phyloP scores from a whole-genome alignment of 2,113 vertebrate species.

The Nematolebias whitei region DNA sequence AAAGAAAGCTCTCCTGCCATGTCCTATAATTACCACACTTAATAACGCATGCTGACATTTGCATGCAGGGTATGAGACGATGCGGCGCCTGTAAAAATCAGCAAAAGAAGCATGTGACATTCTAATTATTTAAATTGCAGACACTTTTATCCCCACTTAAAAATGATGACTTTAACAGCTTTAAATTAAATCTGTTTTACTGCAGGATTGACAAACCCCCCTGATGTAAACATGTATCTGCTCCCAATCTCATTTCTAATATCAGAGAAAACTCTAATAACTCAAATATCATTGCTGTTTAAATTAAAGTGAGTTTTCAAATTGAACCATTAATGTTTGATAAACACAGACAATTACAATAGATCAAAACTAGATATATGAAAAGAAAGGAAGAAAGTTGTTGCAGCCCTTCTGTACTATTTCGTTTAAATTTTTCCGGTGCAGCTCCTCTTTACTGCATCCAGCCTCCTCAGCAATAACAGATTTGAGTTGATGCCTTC shows the following conservation, averaged over 20 bases:
- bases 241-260: background rate
- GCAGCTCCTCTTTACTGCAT: background rate
- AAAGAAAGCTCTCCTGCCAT: conserved; percentile 8
- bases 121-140: background rate
- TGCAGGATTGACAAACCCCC: background rate
- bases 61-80: conserved; percentile 3
- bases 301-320: background rate
- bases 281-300: background rate
- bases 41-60: conserved; percentile 49
- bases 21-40: conserved; percentile 13
- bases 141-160: background rate
- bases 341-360: no score
- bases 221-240: background rate
- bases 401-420: no score
- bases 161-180: conserved; percentile 1
- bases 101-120: conserved; percentile 6
- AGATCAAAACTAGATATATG: no score
- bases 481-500: no score
- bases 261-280: background rate
- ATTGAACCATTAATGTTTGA: background rate
- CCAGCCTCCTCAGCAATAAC: no score
- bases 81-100: background rate
- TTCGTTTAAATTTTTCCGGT: no score
- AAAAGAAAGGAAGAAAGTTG: no score
- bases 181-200: background rate